phyloP scores from a whole-genome alignment of 2,113 vertebrate species.

The Electrona antarctica region DNA sequence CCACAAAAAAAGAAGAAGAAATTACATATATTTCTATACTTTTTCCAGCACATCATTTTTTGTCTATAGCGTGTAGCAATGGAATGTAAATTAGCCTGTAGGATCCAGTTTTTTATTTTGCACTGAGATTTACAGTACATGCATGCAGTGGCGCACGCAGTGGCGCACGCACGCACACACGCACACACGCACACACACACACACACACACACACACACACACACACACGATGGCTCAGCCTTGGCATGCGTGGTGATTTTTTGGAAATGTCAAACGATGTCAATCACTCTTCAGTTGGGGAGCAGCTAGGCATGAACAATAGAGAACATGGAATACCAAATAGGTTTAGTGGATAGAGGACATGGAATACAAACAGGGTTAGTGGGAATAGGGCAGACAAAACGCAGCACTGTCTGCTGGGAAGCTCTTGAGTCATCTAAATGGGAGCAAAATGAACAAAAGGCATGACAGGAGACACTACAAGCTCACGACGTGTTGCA shows the following conservation, averaged over 20 bases:
- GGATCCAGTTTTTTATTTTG: background rate
- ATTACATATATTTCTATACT: too few species aligned
- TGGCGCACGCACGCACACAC: too few species aligned
- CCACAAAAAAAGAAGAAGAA: too few species aligned
- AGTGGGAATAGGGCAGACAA: conserved; percentile 32
- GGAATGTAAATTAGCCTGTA: background rate
- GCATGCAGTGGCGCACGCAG: too few species aligned
- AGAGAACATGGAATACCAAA: background rate
- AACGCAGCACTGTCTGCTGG: conserved; percentile 44
- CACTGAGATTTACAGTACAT: background rate
- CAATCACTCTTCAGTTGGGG: conserved; percentile 53
- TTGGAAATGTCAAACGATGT: conserved; percentile 64
- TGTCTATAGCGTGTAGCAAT: too few species aligned
- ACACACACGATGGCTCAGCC: conserved; percentile 17
- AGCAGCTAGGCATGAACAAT: conserved; percentile 48
- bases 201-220: conserved; percentile 10
- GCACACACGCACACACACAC: background rate
- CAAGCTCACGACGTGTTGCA: too few species aligned
- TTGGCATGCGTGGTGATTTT: conserved; percentile 61
- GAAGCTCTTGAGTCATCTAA: conserved; percentile 49
- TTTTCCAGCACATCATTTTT: too few species aligned
- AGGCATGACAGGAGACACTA: conserved; percentile 28
- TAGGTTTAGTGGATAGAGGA: conserved; percentile 23
- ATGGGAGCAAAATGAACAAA: conserved; percentile 27
- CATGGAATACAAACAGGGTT: conserved; percentile 44